A percentile compares a stretch with the other conserved stretches of the same genome.
These are phyloP conservation scores for Aricia agestis DNA, from an alignment of 1,140 invertebrate species.

Conservation along the genomic window DNA sequence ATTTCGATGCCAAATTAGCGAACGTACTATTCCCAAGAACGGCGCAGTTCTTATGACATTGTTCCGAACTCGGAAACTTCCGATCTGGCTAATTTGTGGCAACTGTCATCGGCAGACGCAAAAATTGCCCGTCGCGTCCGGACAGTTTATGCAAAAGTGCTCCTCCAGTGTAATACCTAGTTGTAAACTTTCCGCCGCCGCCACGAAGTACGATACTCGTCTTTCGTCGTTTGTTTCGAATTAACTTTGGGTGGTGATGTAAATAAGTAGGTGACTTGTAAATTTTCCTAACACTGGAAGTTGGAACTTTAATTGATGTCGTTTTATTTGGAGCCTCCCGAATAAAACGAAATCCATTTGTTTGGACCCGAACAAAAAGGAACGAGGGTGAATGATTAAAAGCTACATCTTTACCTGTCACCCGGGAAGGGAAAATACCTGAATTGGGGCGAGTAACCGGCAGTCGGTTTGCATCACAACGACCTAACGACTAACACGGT, in stretches of 20 bases:
- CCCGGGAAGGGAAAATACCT: constrained; percentile 6
- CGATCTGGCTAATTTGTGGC: neutral
- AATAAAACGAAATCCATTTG: too few species aligned
- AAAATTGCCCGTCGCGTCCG: neutral
- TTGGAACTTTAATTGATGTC: too few species aligned
- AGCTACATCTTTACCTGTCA: too few species aligned
- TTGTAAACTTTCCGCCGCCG: neutral
- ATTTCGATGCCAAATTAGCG: constrained; percentile 37
- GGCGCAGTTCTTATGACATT: constrained; percentile 8
- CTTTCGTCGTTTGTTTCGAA: neutral
- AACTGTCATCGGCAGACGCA: neutral
- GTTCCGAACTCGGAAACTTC: constrained; percentile 19
- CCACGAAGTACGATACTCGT: neutral
- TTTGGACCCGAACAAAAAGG: neutral
- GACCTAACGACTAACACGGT: neutral
- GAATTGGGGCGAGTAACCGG: constrained; percentile 31
- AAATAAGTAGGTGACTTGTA: too few species aligned
- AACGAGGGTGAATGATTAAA: neutral
- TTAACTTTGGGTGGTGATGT: too few species aligned
- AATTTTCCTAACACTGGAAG: too few species aligned
- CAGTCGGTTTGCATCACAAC: constrained; percentile 29
- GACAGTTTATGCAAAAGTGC: neutral
- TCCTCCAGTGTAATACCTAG: neutral
- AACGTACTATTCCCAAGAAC: constrained; percentile 11
- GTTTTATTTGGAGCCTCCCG: too few species aligned